Conservation (phyloP, 2,797 vertebrate species). For the Urocyon cinereoargenteus region DNA sequence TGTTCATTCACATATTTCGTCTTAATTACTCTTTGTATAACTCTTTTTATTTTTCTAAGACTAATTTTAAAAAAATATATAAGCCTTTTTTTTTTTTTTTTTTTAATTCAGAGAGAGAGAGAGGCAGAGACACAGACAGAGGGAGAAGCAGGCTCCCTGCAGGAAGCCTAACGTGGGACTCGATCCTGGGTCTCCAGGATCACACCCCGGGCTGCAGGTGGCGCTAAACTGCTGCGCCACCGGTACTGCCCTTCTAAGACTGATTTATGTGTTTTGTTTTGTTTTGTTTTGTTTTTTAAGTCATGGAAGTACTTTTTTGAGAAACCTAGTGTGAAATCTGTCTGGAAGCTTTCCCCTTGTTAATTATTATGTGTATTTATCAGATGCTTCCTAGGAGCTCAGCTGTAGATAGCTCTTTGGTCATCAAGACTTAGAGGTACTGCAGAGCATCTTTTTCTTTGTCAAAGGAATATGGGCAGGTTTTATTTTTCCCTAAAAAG, state of each 20-base stretch:
- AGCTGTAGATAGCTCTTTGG: background rate
- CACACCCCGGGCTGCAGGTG: no score
- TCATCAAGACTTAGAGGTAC: conserved; percentile 20
- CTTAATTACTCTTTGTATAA: conserved; percentile 31
- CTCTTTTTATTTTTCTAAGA: conserved; percentile 27
- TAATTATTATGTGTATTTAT: background rate
- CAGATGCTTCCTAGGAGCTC: background rate
- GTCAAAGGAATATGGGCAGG: background rate
- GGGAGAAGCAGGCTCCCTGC: no score
- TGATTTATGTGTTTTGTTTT: background rate
- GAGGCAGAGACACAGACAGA: no score
- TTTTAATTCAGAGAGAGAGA: no score
- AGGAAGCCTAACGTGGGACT: no score
- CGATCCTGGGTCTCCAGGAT: no score
- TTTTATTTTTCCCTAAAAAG: background rate
- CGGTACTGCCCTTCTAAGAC: no score
- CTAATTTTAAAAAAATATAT: no score
- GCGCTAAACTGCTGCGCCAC: no score
- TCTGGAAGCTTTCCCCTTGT: conserved; percentile 23
- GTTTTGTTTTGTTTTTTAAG: background rate
- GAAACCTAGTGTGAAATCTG: background rate
- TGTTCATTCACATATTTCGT: background rate
- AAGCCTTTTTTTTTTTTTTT: no score
- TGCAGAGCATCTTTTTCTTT: conserved; percentile 43
- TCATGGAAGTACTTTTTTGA: background rate